Conservation (phyloP, 2,888 invertebrate species). For the Megaustenia siamemsis region DNA sequence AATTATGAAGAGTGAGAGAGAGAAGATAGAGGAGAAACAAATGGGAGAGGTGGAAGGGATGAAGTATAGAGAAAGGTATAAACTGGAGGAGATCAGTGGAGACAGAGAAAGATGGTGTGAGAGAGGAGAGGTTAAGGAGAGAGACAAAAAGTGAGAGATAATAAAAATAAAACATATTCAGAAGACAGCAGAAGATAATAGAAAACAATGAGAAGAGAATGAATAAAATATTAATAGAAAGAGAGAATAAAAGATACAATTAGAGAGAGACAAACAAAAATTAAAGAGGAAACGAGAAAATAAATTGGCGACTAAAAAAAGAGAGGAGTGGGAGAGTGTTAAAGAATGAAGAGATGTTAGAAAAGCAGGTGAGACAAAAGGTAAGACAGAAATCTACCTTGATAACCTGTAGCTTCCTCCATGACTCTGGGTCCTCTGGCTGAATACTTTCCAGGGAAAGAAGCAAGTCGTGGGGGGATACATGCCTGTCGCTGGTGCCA, state of each 20-base stretch:
- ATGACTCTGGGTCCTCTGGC: neutral
- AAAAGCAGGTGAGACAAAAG: too few relatives aligned
- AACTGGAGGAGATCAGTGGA: too few relatives aligned
- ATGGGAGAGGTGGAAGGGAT: too few relatives aligned
- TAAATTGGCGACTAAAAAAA: too few relatives aligned
- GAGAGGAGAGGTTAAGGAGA: neutral
- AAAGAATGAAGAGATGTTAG: too few relatives aligned
- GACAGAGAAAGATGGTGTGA: neutral
- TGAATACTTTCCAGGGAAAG: neutral
- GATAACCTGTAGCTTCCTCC: neutral
- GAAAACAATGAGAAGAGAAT: neutral
- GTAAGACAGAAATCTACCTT: neutral
- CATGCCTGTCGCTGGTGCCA: neutral
- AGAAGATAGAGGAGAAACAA: too few relatives aligned
- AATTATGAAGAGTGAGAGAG: neutral
- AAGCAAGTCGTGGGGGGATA: neutral
- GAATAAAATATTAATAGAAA: too few relatives aligned
- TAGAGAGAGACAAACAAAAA: too few relatives aligned
- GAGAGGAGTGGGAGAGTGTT: too few relatives aligned
- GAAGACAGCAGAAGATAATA: neutral
- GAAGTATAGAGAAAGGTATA: neutral
- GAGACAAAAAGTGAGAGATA: too few relatives aligned
- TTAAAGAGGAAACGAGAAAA: too few relatives aligned
- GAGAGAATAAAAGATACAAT: too few relatives aligned
- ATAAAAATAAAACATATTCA: neutral